Evolutionary conservation across 2,797 vertebrate genomes (phyloP).

Genomic region (Neosalanx taihuensis): DNA sequence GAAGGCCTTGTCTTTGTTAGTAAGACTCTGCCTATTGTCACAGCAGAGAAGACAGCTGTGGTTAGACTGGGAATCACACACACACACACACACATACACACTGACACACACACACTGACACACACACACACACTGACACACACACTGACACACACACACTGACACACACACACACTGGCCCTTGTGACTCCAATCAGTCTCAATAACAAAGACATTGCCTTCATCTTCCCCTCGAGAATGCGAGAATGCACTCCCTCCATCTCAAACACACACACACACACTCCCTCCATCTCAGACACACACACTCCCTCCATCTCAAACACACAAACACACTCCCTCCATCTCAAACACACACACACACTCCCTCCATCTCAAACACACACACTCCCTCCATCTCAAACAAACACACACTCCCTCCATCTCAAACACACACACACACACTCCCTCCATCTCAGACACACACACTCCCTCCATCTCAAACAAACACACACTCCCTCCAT

Average conservation of each 20-base stretch:
- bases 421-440: too few relatives aligned
- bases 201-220: slow-evolving; percentile 70
- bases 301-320: too few relatives aligned
- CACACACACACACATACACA: slow-evolving; percentile 22
- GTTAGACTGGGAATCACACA: slow-evolving; percentile 61
- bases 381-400: too few relatives aligned
- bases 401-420: too few relatives aligned
- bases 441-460: too few relatives aligned
- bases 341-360: too few relatives aligned
- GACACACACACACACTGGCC: slow-evolving; percentile 23
- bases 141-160: slow-evolving; percentile 33
- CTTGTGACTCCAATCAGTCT: slow-evolving; percentile 69
- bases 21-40: slow-evolving; percentile 26
- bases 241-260: slow-evolving; percentile 39
- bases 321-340: too few relatives aligned
- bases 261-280: too few relatives aligned
- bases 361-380: too few relatives aligned
- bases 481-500: too few relatives aligned
- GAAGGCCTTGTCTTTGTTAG: slow-evolving; percentile 19
- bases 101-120: slow-evolving; percentile 32
- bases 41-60: slow-evolving; percentile 72
- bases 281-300: too few relatives aligned
- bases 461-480: too few relatives aligned
- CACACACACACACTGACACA: slow-evolving; percentile 16
- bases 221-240: slow-evolving; percentile 59